Percentiles rank a stretch among this genome's conserved stretches.
phyloP scores from a whole-genome alignment of 2,888 invertebrate species.

The Scaptodrosophila latifasciaeformis region DNA sequence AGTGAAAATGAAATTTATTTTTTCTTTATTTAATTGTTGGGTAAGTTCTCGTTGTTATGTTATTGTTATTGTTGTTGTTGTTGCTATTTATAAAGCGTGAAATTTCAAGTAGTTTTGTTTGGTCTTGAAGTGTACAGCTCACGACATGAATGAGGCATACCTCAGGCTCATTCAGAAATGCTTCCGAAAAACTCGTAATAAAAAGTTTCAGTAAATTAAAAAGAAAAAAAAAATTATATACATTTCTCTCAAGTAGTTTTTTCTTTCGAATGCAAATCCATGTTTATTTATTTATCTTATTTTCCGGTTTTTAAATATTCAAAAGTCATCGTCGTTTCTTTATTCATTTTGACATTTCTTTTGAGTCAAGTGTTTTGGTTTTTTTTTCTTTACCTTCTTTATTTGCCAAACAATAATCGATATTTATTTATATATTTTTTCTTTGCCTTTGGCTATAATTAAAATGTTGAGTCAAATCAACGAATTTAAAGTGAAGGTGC shows the following conservation, averaged over 20 bases:
- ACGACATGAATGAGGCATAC: not conserved
- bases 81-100: slow-evolving; percentile 60
- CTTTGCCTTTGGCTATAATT: slow-evolving; percentile 47
- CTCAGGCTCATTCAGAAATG: slow-evolving; percentile 17
- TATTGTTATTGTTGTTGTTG: slow-evolving; percentile 28
- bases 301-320: too few species aligned
- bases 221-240: slow-evolving; percentile 17
- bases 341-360: too few species aligned
- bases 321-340: too few species aligned
- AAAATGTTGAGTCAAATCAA: slow-evolving; percentile 58
- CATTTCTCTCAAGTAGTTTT: not conserved
- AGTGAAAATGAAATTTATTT: slow-evolving; percentile 61
- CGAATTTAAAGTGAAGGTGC: not conserved
- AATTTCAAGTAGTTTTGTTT: slow-evolving; percentile 57
- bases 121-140: slow-evolving; percentile 25
- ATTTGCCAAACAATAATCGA: too few species aligned
- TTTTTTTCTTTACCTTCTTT: too few species aligned
- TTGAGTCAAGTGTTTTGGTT: too few species aligned
- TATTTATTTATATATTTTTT: not conserved
- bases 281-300: slow-evolving; percentile 16
- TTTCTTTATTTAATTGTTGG: slow-evolving; percentile 34
- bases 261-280: slow-evolving; percentile 61
- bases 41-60: slow-evolving; percentile 19
- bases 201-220: too few species aligned
- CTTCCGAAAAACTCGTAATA: slow-evolving; percentile 53